A percentile compares a stretch with the other conserved stretches of the same genome.
These are phyloP conservation scores for Halictus quadricinctus DNA, from an alignment of 2,888 invertebrate species.

Conservation along the genomic window DNA sequence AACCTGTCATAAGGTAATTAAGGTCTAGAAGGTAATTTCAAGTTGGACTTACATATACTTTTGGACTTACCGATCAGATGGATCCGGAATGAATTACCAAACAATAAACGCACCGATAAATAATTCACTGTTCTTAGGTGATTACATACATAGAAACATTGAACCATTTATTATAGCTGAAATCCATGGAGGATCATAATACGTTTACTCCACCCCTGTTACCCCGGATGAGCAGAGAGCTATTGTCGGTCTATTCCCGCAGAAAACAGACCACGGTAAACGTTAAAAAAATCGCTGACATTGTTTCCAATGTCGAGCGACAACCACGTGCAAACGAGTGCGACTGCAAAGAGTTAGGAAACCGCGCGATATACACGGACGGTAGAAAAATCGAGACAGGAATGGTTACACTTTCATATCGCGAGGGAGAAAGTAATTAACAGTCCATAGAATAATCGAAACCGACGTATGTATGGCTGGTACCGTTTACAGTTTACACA, in stretches of 20 bases:
- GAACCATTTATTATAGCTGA: no score
- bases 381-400: not conserved
- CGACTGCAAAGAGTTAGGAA: not conserved
- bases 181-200: not conserved
- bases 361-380: not conserved
- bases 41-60: no score
- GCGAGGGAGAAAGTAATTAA: slow-evolving; percentile 40
- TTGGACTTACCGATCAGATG: no score
- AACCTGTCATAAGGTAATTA: no score
- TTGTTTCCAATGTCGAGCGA: not conserved
- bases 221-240: not conserved
- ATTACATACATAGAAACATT: not conserved
- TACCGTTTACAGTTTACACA: not conserved
- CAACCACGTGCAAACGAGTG: not conserved
- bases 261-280: not conserved
- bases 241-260: not conserved
- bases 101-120: no score
- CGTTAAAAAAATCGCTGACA: not conserved
- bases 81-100: no score
- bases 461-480: not conserved
- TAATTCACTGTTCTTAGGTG: not conserved
- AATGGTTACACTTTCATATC: slow-evolving; percentile 26
- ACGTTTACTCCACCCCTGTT: not conserved
- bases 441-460: not conserved
- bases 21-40: no score